Percentiles rank a stretch among this genome's conserved stretches.
phyloP scores from a whole-genome alignment of 2,888 invertebrate genomes.

The Melanostoma scalare region DNA sequence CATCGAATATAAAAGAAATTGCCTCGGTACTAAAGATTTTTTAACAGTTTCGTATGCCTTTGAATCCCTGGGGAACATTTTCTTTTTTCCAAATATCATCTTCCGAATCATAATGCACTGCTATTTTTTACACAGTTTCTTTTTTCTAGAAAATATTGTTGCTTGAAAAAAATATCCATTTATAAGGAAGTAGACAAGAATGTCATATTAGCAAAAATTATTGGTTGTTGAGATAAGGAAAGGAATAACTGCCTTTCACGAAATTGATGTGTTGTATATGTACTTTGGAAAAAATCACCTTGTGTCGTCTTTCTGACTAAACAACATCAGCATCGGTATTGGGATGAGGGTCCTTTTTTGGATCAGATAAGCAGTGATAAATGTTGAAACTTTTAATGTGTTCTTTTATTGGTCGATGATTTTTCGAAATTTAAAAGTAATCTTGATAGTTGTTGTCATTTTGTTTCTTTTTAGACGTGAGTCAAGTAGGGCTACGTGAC shows the following conservation, averaged over 20 bases:
- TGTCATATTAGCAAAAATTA: conserved; percentile 72
- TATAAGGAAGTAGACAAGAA: conserved; percentile 53
- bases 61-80: conserved; percentile 52
- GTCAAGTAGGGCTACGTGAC: too few relatives aligned
- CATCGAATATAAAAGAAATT: conserved; percentile 70
- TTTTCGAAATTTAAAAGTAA: conserved; percentile 48
- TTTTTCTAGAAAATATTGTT: neutral
- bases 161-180: conserved; percentile 7
- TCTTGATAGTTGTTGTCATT: conserved; percentile 38
- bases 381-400: conserved; percentile 71
- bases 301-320: conserved; percentile 10
- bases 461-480: neutral
- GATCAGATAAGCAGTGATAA: conserved; percentile 71
- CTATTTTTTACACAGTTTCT: conserved; percentile 54
- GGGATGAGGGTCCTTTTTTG: conserved; percentile 38
- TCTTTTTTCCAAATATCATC: conserved; percentile 51
- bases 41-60: conserved; percentile 58
- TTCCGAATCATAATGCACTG: conserved; percentile 63
- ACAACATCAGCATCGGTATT: neutral
- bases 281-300: conserved; percentile 46
- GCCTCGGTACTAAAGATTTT: conserved; percentile 68
- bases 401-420: conserved; percentile 68
- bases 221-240: conserved; percentile 70
- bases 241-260: conserved; percentile 52
- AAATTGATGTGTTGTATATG: conserved; percentile 52